A percentile compares a stretch with the other conserved stretches of the same genome.
These are phyloP conservation scores for Sebastes iracundus DNA, from an alignment of 2,797 vertebrate genomes.

Conservation along the genomic window DNA sequence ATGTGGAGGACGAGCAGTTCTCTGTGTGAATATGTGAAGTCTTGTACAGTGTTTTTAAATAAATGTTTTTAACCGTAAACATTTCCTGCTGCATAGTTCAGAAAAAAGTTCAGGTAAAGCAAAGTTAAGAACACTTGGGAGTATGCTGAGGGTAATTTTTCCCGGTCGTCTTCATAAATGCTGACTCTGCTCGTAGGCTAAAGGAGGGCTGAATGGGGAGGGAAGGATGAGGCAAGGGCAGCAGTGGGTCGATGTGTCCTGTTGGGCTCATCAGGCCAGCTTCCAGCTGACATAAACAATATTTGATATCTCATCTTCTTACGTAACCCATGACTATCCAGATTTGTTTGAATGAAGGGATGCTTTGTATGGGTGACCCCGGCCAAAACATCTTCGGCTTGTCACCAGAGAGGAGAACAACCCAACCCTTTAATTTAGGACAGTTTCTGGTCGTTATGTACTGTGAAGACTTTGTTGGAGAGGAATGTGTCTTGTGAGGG, in stretches of 20 bases:
- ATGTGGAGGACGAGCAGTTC: not conserved
- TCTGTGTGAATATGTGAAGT: conserved; percentile 7
- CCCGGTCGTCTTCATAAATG: conserved; percentile 3
- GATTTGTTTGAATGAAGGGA: not conserved
- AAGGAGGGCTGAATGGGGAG: not conserved
- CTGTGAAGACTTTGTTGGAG: not conserved
- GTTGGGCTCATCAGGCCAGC: conserved; percentile 31
- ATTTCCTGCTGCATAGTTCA: not conserved
- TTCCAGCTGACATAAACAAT: conserved; percentile 63
- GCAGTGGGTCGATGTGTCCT: conserved; percentile 53
- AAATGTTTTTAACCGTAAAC: conserved; percentile 63
- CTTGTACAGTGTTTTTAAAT: conserved; percentile 60
- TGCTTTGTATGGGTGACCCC: not conserved
- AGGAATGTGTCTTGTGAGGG: not conserved
- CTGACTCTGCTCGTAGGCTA: conserved; percentile 31
- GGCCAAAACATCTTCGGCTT: not conserved
- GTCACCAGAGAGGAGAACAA: not conserved
- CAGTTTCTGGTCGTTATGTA: no score
- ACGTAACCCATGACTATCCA: not conserved
- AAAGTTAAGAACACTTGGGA: not conserved
- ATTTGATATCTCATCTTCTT: conserved; percentile 59
- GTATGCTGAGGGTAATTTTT: not conserved
- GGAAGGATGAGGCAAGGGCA: conserved; percentile 50
- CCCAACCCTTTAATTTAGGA: not conserved
- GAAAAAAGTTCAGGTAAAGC: not conserved